Percentiles rank a stretch among this genome's conserved stretches.
Evolutionary conservation across 2,797 vertebrate species (phyloP).

Genomic region (Sebastes flavidus): DNA sequence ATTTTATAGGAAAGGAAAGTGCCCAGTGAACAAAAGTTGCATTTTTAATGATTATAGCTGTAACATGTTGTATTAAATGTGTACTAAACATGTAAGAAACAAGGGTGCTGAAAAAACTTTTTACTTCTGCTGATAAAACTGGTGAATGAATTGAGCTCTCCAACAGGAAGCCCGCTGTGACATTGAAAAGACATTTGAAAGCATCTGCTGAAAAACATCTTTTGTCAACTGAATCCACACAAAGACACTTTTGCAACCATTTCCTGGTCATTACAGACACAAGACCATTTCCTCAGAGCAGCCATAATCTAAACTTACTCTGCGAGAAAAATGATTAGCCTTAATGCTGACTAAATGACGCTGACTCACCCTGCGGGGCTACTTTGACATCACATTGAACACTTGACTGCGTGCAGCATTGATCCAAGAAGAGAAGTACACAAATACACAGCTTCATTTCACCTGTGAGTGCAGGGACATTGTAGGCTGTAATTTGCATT

Average conservation of each 20-base stretch:
- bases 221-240: background rate
- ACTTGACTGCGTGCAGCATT: background rate
- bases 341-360: constrained; percentile 3
- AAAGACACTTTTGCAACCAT: background rate
- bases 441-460: background rate
- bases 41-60: background rate
- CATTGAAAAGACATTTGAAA: background rate
- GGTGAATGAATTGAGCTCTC: background rate
- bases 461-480: background rate
- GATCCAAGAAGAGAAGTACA: background rate
- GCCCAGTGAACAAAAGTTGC: background rate
- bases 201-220: background rate
- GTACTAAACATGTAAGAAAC: background rate
- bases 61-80: background rate
- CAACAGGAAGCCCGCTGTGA: background rate
- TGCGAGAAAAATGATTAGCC: background rate
- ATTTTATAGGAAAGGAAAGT: background rate
- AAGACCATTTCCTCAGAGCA: background rate
- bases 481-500: background rate
- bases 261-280: constrained; percentile 1
- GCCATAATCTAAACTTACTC: background rate
- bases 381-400: background rate
- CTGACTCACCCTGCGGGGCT: constrained; percentile 11
- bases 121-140: background rate
- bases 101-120: background rate